Evolutionary conservation across 2,888 invertebrate genomes (phyloP), one percentile per base, ranked within the genome.

Genomic region (Hydropsyche betteni): DNA sequence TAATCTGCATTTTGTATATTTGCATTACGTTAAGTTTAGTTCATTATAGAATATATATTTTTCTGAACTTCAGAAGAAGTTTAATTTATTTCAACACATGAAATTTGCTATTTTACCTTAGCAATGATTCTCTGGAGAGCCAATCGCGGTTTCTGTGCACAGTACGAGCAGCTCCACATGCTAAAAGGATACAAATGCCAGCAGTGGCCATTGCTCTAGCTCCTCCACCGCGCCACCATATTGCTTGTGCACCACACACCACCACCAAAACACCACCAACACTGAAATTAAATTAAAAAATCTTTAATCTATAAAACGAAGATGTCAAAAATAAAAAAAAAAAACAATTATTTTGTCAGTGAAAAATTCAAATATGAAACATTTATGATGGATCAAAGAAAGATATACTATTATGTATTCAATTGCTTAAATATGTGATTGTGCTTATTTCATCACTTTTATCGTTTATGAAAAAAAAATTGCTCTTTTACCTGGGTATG

Each of bases 241-340:
- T 83, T 80, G 91, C 83, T 83, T 93, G 93, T 68, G 92, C 88
- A 1, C 94, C 94, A 82, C 92, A 91, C 0, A 90, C 93, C 36
- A 94, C 90, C 74, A 96, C 85, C 69, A 96, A 85, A 76, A 94
- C 93, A 83, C 92, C 92, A 0, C 95, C 95, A 82, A 95, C 89
- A 82, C 95, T 95, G 88, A 68, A 88, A n/a, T 55, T n/a, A 55
- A 44, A 8, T 44, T 1, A 44, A 24, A 24, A 24, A 1, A 24
- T 24, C 24, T 24, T 24, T 24, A 24, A 24, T 24, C 2, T 1
- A 24, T 24, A 24, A 24, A 24, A 24, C 2, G 1, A 2, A 24
- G 24, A 24, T 24, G 24, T 24, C 24, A 24, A 24, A 24, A 24
- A 24, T 24, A 24, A 24, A 24, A 24, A 24, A 24, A 24, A 24